Conservation (phyloP, 2,888 invertebrate genomes). For the Xestia c-nigrum region DNA sequence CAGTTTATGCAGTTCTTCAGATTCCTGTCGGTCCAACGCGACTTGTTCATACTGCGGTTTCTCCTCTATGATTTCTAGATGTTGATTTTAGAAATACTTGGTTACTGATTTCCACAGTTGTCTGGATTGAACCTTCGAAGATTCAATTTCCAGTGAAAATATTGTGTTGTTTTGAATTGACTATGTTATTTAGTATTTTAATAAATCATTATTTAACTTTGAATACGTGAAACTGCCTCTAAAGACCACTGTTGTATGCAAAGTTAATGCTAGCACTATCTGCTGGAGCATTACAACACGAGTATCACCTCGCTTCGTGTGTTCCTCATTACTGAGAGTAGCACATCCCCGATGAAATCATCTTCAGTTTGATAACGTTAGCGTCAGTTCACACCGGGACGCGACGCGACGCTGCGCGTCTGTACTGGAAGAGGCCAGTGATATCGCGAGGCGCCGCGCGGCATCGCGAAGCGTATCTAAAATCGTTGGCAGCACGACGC, state of each 20-base stretch:
- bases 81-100: constrained; percentile 17
- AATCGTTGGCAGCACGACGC: too few relatives aligned
- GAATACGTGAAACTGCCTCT: neutral
- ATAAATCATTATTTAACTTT: constrained; percentile 26
- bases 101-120: neutral
- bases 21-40: constrained; percentile 35
- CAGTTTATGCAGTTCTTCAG: constrained; percentile 39
- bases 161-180: constrained; percentile 18
- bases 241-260: too few relatives aligned
- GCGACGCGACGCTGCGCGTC: too few relatives aligned
- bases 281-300: neutral
- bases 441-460: too few relatives aligned
- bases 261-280: too few relatives aligned
- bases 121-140: neutral
- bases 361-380: too few relatives aligned
- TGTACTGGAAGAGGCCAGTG: too few relatives aligned
- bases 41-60: constrained; percentile 52
- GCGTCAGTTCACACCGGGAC: too few relatives aligned
- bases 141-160: constrained; percentile 18
- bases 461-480: too few relatives aligned
- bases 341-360: too few relatives aligned
- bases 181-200: constrained; percentile 14
- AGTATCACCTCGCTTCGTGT: too few relatives aligned
- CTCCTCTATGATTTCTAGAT: constrained; percentile 30
- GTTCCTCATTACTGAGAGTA: too few relatives aligned